Evolutionary conservation across 1,140 invertebrate species (phyloP).

Genomic region (Cotesia typhae): DNA sequence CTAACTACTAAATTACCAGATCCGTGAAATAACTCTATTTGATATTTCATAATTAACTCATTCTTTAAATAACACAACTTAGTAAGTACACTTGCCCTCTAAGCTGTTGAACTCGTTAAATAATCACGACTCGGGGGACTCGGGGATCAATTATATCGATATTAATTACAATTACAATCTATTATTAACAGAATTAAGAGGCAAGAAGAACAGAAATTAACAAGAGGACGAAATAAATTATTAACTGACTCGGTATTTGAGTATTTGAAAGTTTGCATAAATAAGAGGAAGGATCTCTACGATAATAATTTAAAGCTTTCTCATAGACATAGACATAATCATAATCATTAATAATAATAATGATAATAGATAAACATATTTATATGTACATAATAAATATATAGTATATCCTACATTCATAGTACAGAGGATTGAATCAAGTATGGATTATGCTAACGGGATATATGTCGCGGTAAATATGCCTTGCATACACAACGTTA

Average conservation of each 20-base stretch:
- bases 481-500: conserved; percentile 17
- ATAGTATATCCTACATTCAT: not conserved
- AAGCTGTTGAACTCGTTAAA: too few relatives aligned
- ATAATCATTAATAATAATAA: not conserved
- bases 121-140: too few relatives aligned
- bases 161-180: too few relatives aligned
- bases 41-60: too few relatives aligned
- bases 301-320: conserved; percentile 26
- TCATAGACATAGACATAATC: not conserved
- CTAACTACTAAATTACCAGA: too few relatives aligned
- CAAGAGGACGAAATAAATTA: too few relatives aligned
- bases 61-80: too few relatives aligned
- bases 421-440: conserved; percentile 3
- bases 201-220: too few relatives aligned
- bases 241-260: not conserved
- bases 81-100: too few relatives aligned
- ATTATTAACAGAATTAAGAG: too few relatives aligned
- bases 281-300: conserved; percentile 5
- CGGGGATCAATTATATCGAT: too few relatives aligned
- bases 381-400: not conserved
- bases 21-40: too few relatives aligned
- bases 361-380: not conserved
- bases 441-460: conserved; percentile 31
- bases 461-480: conserved; percentile 23
- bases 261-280: not conserved